Evolutionary conservation across 2,888 invertebrate genomes (phyloP).

Genomic region (Stegana nigrithorax): DNA sequence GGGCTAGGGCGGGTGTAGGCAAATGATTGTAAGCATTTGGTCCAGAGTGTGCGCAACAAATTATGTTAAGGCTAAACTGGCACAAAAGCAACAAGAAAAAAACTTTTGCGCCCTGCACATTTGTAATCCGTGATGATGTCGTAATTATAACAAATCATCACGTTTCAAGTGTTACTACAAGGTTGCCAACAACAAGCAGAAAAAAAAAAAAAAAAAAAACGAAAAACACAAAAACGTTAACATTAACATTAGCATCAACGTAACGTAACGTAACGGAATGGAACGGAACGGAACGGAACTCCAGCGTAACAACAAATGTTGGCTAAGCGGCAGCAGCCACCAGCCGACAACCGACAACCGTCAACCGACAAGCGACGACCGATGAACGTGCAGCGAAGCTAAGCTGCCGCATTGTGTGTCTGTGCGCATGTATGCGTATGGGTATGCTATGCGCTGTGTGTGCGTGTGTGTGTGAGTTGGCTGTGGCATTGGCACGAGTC

Average conservation of each 20-base stretch:
- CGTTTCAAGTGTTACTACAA: slow-evolving; percentile 45
- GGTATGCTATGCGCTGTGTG: too few relatives aligned
- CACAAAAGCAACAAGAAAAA: neutral
- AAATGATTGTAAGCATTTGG: too few relatives aligned
- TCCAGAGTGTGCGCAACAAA: too few relatives aligned
- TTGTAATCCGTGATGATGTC: too few relatives aligned
- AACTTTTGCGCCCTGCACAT: slow-evolving; percentile 24
- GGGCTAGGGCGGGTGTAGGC: too few relatives aligned
- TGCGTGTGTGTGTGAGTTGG: slow-evolving; percentile 13
- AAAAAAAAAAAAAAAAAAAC: neutral
- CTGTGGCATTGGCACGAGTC: too few relatives aligned
- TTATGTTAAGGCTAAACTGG: too few relatives aligned
- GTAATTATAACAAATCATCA: slow-evolving; percentile 56
- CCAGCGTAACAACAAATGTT: neutral
- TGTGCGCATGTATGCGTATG: slow-evolving; percentile 45
- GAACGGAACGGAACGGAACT: neutral
- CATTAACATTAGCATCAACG: too few relatives aligned
- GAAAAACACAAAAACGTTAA: neutral
- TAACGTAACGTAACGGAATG: neutral
- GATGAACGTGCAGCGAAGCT: too few relatives aligned
- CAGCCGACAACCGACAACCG: too few relatives aligned
- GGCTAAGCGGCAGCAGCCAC: neutral
- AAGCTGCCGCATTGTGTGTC: slow-evolving; percentile 28
- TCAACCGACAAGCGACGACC: too few relatives aligned
- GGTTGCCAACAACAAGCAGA: slow-evolving; percentile 25